Evolutionary conservation across 2,113 vertebrate species (phyloP), one percentile per base, ranked within the genome.

Genomic region (Carlito syrichta): DNA sequence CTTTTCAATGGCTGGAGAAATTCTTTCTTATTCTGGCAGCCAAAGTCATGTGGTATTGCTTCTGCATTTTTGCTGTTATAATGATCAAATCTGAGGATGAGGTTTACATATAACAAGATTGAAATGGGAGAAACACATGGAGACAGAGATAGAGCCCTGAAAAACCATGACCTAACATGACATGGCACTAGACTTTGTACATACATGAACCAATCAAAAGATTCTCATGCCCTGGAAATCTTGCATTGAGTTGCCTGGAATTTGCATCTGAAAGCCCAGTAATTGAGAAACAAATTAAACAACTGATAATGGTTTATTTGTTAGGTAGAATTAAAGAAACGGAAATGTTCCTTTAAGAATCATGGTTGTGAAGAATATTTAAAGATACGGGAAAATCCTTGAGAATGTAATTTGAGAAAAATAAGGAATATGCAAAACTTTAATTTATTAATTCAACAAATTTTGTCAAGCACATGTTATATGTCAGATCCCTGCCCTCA

Each of bases 31-130:
- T 23, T 13, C 20, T 10, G 6, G 43, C 60, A 63, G 11, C 8
- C 13, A 0, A n/a, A n/a, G 0, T n/a, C 8, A 2, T 2, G 38
- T 4, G 1, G 16, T 32, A n/a, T 2, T 16, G 22, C 2, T 16
- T 19, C 7, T 32, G 5, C 0, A 11, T 1, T 79, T 68, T 74
- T 38, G 1, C 45, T 50, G 0, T 19, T 6, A 11, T 20, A 40
- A 69, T n/a, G 10, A 30, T 32, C 20, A n/a, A n/a, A 13, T 8
- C 2, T 52, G 22, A 69, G 35, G 6, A 60, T 45, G 23, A 45
- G 8, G 1, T 2, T 5, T n/a, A 48, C 19, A 20, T 0, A 2
- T 0, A 48, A 14, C 35, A 45, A 45, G 3, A 5, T 9, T 69
- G 16, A 35, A 27, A 40, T 8, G 17, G 14, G n/a, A 40, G 40